phyloP scores from a whole-genome alignment of 2,888 invertebrate species.

The Idaea aversata region DNA sequence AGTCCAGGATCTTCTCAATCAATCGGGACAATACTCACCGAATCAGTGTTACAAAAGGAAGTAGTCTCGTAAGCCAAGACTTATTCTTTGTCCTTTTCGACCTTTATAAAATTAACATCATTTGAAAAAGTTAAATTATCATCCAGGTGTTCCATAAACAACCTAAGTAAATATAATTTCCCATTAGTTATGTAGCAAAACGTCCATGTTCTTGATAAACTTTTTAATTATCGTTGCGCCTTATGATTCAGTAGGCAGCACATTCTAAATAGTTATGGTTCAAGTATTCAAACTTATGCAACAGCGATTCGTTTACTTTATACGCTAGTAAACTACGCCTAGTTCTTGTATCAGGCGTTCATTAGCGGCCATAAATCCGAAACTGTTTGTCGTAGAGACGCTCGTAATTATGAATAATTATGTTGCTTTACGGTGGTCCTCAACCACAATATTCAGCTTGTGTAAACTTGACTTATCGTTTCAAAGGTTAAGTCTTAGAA shows the following conservation, averaged over 20 bases:
- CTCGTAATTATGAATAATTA: conserved; percentile 69
- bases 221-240: not conserved
- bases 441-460: conserved; percentile 42
- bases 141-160: too few species aligned
- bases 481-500: not conserved
- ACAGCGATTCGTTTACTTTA: conserved; percentile 25
- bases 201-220: not conserved
- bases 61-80: too few species aligned
- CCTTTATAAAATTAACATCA: too few species aligned
- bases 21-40: too few species aligned
- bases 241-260: not conserved
- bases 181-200: not conserved
- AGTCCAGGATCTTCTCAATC: too few species aligned
- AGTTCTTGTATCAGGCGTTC: conserved; percentile 42
- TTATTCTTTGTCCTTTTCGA: too few species aligned
- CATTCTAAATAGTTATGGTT: not conserved
- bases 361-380: conserved; percentile 61
- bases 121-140: too few species aligned
- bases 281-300: conserved; percentile 12
- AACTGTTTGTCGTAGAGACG: conserved; percentile 62
- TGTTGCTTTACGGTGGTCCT: conserved; percentile 59
- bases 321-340: conserved; percentile 32
- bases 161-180: too few species aligned
- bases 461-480: not conserved
- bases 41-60: too few species aligned